Conservation (phyloP, 2,888 invertebrate genomes). For the Nomada fabriciana region DNA sequence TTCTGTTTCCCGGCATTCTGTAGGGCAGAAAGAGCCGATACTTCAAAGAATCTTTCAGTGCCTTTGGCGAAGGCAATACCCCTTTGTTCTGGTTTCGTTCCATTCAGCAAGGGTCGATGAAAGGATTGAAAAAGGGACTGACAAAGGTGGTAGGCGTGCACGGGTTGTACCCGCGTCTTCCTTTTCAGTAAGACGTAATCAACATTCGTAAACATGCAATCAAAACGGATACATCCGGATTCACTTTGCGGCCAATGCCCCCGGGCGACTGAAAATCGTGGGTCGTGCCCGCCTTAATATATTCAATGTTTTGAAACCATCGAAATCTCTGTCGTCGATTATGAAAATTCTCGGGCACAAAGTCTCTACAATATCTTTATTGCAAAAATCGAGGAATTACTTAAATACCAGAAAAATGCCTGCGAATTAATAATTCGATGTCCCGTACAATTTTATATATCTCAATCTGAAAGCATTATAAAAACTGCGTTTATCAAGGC, state of each 20-base stretch:
- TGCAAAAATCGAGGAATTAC: not conserved
- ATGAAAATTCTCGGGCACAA: not conserved
- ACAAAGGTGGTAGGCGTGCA: constrained; percentile 72
- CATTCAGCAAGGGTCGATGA: constrained; percentile 68
- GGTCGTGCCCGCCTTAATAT: not conserved
- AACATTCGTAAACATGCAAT: constrained; percentile 72
- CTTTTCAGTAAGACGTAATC: constrained; percentile 66
- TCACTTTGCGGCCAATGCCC: constrained; percentile 62
- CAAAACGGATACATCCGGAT: constrained; percentile 62
- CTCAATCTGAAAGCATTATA: too few relatives aligned
- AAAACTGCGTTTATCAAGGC: too few relatives aligned
- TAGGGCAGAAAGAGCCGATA: constrained; percentile 60
- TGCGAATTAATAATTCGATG: too few relatives aligned
- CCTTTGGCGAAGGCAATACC: constrained; percentile 65
- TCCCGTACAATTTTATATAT: too few relatives aligned
- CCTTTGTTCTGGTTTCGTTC: constrained; percentile 70
- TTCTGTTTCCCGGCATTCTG: constrained; percentile 57
- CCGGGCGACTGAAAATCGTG: constrained; percentile 5
- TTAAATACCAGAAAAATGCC: too few relatives aligned
- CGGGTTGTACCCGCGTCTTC: constrained; percentile 67
- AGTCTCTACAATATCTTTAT: too few relatives aligned
- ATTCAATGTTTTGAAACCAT: not conserved
- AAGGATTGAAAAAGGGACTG: constrained; percentile 70
- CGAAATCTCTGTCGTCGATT: not conserved
- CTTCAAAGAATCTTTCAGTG: constrained; percentile 70